Evolutionary conservation across 2,888 invertebrate genomes (phyloP).

Genomic region (Xanthia icteritia): DNA sequence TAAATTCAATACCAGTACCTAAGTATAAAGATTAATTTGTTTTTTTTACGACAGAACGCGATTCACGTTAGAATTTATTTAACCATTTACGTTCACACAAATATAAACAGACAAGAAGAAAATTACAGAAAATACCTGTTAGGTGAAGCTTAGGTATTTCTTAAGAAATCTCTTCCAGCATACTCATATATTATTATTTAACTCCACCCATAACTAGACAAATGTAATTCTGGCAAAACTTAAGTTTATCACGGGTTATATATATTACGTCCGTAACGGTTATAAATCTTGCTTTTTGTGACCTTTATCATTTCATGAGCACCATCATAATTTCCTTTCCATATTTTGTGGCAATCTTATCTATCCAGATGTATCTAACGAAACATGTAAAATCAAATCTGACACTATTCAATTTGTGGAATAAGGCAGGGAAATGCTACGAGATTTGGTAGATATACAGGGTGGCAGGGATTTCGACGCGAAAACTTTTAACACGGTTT

Average conservation of each 20-base stretch:
- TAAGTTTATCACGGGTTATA: too few relatives aligned
- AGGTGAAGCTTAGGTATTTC: too few relatives aligned
- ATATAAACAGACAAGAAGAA: background rate
- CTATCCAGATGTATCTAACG: conserved; percentile 5
- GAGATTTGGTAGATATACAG: background rate
- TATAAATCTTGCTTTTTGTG: too few relatives aligned
- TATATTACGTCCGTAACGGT: background rate
- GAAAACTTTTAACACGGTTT: too few relatives aligned
- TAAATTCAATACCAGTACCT: conserved; percentile 52
- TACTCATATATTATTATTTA: too few relatives aligned
- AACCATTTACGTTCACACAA: background rate
- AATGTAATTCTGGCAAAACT: too few relatives aligned
- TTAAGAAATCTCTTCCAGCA: too few relatives aligned
- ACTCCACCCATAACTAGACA: too few relatives aligned
- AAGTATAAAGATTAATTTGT: background rate
- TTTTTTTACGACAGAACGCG: conserved; percentile 1
- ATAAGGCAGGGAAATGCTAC: background rate
- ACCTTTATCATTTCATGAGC: background rate
- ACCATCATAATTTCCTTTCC: background rate
- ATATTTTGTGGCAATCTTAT: conserved; percentile 19
- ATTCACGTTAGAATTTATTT: conserved; percentile 15
- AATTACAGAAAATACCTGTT: background rate
- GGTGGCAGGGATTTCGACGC: too few relatives aligned
- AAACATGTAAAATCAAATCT: conserved; percentile 34
- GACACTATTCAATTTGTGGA: conserved; percentile 29